Base-by-base conservation (phyloP, 2,888 invertebrate genomes). In the Parelbella ahira region DNA sequence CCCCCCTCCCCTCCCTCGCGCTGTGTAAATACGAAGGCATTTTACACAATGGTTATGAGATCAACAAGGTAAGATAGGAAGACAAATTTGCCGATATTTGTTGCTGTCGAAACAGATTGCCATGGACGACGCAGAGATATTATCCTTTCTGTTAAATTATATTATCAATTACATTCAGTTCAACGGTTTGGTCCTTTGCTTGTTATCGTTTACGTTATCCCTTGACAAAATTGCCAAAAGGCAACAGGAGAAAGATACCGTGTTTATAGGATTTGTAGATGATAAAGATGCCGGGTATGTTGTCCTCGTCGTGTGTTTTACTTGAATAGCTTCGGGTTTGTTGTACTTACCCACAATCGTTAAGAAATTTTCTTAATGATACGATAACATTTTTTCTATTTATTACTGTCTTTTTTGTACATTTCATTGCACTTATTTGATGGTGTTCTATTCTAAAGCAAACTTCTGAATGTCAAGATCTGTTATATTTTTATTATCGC, bases 121-220 rank as follows among this genome's bases (percentile, higher is more conserved):
- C 60, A 63, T 58, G 57, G 63, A 54, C 53, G 76, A 77, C 79
- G 64, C 61, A 64, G 78, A 79, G 68, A 69, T 79, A 80, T 81
- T 73, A 73, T 75, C 65, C 75, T 67, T 77, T 70, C 70, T 69
- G 69, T 77, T 77, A 78, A 78, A 78, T 78, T 77, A 76, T 79
- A 72, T 80, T 74, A 72, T 69, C 74, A 72, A 80, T 78, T 75
- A 74, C 63, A 68, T 68, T 64, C 63, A 61, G 65, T 71, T 71
- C 74, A 63, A 58, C 60, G 68, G 62, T 52, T 62, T 58, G 50
- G 45, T 51, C 47, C 53, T 51, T 54, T 41, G 53, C 60, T 68
- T 59, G 65, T 75, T 77, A 73, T 69, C 69, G 70, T 67, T 70
- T 62, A 56, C 62, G 50, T 51, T 56, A 54, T 60, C 59, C 53